Percentiles rank a stretch among this genome's conserved stretches.
Evolutionary conservation across 2,113 vertebrate genomes (phyloP).

Genomic region (Spilogale gracilis): DNA sequence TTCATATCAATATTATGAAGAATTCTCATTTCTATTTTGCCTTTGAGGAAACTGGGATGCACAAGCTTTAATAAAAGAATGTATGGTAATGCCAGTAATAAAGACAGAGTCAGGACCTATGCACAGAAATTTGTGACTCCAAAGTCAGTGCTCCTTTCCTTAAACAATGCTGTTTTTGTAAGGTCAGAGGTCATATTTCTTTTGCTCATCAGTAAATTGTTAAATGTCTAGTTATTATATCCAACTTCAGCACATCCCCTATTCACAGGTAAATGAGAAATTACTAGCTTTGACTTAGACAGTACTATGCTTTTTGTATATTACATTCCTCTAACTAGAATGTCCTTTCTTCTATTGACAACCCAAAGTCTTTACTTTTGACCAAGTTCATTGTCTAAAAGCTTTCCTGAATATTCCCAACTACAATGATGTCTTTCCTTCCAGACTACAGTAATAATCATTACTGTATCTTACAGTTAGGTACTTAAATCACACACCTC

Average conservation of each 20-base stretch:
- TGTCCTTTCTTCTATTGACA: not conserved
- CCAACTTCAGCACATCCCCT: not conserved
- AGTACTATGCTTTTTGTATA: not conserved
- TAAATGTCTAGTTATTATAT: not conserved
- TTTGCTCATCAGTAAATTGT: not conserved
- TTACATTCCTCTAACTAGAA: not conserved
- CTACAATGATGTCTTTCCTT: not conserved
- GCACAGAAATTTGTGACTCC: not conserved
- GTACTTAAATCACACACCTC: not conserved
- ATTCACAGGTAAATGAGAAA: not conserved
- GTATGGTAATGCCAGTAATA: not conserved
- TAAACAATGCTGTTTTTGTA: not conserved
- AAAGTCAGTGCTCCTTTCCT: not conserved
- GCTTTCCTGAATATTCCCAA: not conserved
- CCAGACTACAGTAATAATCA: not conserved
- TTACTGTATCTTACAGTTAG: not conserved
- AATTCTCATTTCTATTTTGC: not conserved
- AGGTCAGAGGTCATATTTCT: not conserved
- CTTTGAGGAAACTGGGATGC: not conserved
- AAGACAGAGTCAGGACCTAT: not conserved
- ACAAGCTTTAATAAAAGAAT: not conserved
- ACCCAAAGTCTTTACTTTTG: not conserved
- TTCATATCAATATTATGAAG: not conserved
- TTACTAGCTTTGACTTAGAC: not conserved
- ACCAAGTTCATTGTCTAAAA: not conserved